Evolutionary conservation across 2,888 invertebrate species (phyloP), one percentile per base, ranked within the genome.

Genomic region (Macrosiphum euphorbiae): DNA sequence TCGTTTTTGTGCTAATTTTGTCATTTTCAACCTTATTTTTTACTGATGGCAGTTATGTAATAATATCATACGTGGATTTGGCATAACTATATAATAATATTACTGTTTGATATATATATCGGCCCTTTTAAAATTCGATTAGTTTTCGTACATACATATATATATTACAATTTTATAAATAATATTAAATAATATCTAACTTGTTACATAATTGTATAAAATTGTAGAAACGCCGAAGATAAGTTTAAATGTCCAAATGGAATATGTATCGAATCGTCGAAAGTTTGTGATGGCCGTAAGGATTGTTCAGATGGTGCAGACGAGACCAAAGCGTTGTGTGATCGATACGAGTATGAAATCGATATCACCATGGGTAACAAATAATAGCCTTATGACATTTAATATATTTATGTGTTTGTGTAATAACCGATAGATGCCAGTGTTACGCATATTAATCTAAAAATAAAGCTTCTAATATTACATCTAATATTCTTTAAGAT

Each of bases 401-500:
- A 26, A 26, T 58, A 5, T 58, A 58, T 58, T 26, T 58, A 55
- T 24, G 0, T n/a, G 20, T 35, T 41, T 44, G n/a, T 44, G 24
- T 35, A 3, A 11, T 50, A 11, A 50, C 11, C 3, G 52, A 24
- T 91, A 95, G 95, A 85, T 95, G 95, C 55, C 94, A 95, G 13
- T 58, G 94, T 26, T 94, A 88, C 84, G 94, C 94, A 8, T 95
- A 95, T 92, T 95, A 50, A 50, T 95, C 95, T 94, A 94, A 94
- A 44, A 95, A 95, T 86, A 95, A 95, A 28, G 95, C 95, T 24
- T 95, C 50, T 50, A 50, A 50, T 50, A 50, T 50, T 50, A 50
- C 11, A 86, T 44, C 24, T 28, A 47, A 28, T 86, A 3, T 61
- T 52, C 4, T 84, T 58, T 20, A 95, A 96, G 96, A 95, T 89